These are phyloP conservation scores for Scaptomyza caliginosa DNA, from an alignment of 2,888 invertebrate genomes.

Conservation along the genomic window DNA sequence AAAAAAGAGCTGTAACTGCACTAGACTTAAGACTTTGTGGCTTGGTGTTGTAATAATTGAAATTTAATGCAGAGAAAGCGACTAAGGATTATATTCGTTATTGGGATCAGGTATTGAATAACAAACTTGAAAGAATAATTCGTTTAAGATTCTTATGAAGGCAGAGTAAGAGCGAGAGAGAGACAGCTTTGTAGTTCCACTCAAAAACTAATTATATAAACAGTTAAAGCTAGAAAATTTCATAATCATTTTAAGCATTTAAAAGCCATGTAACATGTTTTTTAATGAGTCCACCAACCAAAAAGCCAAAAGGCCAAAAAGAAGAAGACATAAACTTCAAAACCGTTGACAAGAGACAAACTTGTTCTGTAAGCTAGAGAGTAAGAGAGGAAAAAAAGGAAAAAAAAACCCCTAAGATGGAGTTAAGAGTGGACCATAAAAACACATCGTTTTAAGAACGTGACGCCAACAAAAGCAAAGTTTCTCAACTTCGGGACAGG, in stretches of 20 bases:
- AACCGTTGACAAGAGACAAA: conserved; percentile 40
- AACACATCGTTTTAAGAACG: conserved; percentile 53
- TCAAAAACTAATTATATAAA: conserved; percentile 63
- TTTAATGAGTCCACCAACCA: conserved; percentile 64
- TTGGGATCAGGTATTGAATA: conserved; percentile 2
- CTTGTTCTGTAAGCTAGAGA: conserved; percentile 55
- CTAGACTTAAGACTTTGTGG: conserved; percentile 14
- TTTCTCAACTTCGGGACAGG: background rate
- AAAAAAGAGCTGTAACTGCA: conserved; percentile 3
- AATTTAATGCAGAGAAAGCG: conserved; percentile 62
- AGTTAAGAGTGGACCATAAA: conserved; percentile 28
- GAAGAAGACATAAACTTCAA: conserved; percentile 27
- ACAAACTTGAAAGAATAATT: background rate
- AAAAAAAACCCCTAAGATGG: background rate
- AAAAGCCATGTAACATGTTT: conserved; percentile 75
- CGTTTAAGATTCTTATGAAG: background rate
- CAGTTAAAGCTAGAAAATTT: conserved; percentile 67
- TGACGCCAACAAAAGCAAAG: conserved; percentile 70
- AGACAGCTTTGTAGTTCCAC: conserved; percentile 2
- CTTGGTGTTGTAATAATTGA: conserved; percentile 75
- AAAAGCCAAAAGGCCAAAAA: conserved; percentile 9
- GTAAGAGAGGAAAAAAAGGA: background rate
- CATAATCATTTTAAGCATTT: conserved; percentile 68
- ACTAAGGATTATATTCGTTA: conserved; percentile 45
- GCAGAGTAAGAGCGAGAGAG: too few species aligned